Percentiles rank a stretch among this genome's conserved stretches.
Evolutionary conservation across 1,140 invertebrate genomes (phyloP).

Genomic region (Apis mellifera): DNA sequence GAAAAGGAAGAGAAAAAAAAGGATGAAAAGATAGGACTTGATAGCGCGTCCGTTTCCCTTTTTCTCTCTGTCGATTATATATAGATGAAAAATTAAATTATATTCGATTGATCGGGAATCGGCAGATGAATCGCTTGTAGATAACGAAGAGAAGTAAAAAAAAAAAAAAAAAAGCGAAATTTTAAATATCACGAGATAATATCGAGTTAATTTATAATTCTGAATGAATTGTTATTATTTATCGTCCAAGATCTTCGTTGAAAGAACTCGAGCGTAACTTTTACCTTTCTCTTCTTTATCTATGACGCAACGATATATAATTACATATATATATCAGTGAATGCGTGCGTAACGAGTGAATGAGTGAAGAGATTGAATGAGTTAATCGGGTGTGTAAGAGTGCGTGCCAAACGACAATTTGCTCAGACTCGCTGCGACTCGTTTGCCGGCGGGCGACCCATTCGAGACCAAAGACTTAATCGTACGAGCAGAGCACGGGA

Average conservation of each 20-base stretch:
- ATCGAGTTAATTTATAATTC: neutral
- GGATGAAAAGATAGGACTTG: conserved; percentile 28
- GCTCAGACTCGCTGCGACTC: conserved; percentile 76
- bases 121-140: conserved; percentile 30
- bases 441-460: conserved; percentile 73
- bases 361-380: conserved; percentile 62
- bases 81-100: conserved; percentile 54
- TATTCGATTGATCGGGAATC: conserved; percentile 37
- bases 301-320: conserved; percentile 61
- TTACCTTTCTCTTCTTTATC: conserved; percentile 51
- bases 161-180: neutral
- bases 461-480: conserved; percentile 80
- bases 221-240: neutral
- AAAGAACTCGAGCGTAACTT: neutral
- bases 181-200: neutral
- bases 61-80: conserved; percentile 52
- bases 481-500: conserved; percentile 72
- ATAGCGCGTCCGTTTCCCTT: conserved; percentile 11
- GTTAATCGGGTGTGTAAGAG: conserved; percentile 61
- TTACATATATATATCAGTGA: conserved; percentile 37
- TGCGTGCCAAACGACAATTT: conserved; percentile 80
- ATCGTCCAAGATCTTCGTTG: neutral
- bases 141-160: conserved; percentile 12
- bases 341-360: conserved; percentile 65
- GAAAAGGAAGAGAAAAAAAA: neutral